phyloP scores from a whole-genome alignment of 1,140 invertebrate species.

The Psix sp. region DNA sequence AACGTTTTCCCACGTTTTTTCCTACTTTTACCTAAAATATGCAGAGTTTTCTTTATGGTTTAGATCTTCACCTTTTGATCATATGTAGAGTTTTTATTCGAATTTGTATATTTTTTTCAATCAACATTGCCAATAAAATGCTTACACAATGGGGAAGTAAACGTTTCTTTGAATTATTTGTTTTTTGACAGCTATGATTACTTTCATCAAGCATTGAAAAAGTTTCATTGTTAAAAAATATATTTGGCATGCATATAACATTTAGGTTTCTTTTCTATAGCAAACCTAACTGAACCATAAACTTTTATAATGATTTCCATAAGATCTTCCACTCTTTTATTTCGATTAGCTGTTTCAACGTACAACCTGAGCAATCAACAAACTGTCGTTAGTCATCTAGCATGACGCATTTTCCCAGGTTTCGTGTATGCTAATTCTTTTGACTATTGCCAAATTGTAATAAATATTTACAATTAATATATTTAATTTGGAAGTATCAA shows the following conservation, averaged over 20 bases:
- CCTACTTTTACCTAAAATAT: constrained; percentile 7
- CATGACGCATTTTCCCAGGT: constrained; percentile 60
- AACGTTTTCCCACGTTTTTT: too few relatives aligned
- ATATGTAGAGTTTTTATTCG: constrained; percentile 8
- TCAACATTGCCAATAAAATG: constrained; percentile 64
- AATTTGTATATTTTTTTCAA: constrained; percentile 45
- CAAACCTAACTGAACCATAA: constrained; percentile 67
- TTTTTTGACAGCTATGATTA: constrained; percentile 44
- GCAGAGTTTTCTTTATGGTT: constrained; percentile 6
- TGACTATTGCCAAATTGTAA: constrained; percentile 5
- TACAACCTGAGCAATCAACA: constrained; percentile 63
- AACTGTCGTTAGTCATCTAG: constrained; percentile 65
- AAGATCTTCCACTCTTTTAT: constrained; percentile 50
- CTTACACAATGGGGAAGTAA: constrained; percentile 67
- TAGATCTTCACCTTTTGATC: constrained; percentile 7
- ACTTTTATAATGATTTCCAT: constrained; percentile 62
- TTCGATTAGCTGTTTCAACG: constrained; percentile 48
- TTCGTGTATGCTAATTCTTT: constrained; percentile 51
- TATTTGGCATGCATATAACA: constrained; percentile 58
- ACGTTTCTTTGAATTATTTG: constrained; percentile 54
- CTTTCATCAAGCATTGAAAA: constrained; percentile 36
- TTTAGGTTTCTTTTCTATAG: constrained; percentile 56
- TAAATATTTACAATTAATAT: constrained; percentile 22
- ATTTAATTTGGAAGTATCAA: too few relatives aligned
- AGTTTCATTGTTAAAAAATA: constrained; percentile 49